These are phyloP conservation scores for Helicoverpa armigera DNA, from an alignment of 1,140 invertebrate genomes.

Conservation along the genomic window DNA sequence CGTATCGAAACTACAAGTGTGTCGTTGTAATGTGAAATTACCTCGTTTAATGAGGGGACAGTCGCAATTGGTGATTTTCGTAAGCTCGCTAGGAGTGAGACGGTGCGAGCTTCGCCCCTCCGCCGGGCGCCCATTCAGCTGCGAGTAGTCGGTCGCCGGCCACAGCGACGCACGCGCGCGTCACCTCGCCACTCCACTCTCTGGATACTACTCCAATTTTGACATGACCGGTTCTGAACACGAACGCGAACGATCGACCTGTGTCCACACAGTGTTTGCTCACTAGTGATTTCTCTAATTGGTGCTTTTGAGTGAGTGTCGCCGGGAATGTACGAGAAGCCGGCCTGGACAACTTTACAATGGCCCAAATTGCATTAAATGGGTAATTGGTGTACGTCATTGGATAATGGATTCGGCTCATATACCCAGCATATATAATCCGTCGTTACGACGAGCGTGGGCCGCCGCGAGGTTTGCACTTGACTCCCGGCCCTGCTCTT, in stretches of 20 bases:
- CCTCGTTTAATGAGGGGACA: slow-evolving; percentile 73
- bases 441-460: slow-evolving; percentile 73
- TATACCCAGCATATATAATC: slow-evolving; percentile 78
- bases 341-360: slow-evolving; percentile 75
- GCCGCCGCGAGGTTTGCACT: slow-evolving; percentile 80
- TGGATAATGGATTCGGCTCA: slow-evolving; percentile 84
- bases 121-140: slow-evolving; percentile 77
- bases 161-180: slow-evolving; percentile 79
- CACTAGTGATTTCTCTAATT: slow-evolving; percentile 78
- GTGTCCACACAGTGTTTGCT: slow-evolving; percentile 71
- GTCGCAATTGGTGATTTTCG: slow-evolving; percentile 82
- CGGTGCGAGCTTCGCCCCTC: slow-evolving; percentile 82
- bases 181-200: slow-evolving; percentile 65
- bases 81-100: slow-evolving; percentile 81
- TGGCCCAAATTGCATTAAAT: slow-evolving; percentile 85
- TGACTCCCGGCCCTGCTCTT: slow-evolving; percentile 73
- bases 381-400: slow-evolving; percentile 85
- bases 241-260: slow-evolving; percentile 66
- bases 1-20: slow-evolving; percentile 59
- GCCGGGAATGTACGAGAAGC: slow-evolving; percentile 77
- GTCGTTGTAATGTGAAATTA: slow-evolving; percentile 60
- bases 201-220: slow-evolving; percentile 67
- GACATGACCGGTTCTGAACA: slow-evolving; percentile 75
- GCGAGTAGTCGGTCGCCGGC: slow-evolving; percentile 80
- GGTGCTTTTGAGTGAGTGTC: slow-evolving; percentile 84